phyloP scores from a whole-genome alignment of 2,797 vertebrate species.

The Periophthalmus magnuspinnatus region DNA sequence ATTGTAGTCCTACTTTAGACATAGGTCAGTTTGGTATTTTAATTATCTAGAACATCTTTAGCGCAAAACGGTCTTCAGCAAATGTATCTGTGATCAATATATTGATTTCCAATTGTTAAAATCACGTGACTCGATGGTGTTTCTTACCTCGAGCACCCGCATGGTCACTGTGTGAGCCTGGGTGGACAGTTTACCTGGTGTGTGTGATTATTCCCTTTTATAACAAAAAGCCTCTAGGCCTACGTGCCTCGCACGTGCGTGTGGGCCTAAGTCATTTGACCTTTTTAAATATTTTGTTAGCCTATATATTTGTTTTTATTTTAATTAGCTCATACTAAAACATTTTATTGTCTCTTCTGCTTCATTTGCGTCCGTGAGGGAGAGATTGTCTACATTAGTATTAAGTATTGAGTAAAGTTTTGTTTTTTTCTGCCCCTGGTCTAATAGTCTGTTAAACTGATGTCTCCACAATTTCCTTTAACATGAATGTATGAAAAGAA shows the following conservation, averaged over 20 bases:
- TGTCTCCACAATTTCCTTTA: background rate
- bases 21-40: background rate
- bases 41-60: background rate
- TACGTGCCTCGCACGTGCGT: background rate
- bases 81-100: constrained; percentile 60
- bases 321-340: too few species aligned
- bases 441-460: background rate
- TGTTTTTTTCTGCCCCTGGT: background rate
- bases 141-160: constrained; percentile 40
- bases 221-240: background rate
- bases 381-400: background rate
- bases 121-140: constrained; percentile 29
- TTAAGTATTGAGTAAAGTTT: too few species aligned
- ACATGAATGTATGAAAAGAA: background rate
- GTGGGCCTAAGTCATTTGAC: background rate
- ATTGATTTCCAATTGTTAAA: constrained; percentile 65
- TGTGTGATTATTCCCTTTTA: background rate
- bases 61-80: constrained; percentile 34
- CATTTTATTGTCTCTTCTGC: too few species aligned
- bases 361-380: too few species aligned
- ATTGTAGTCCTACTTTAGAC: background rate
- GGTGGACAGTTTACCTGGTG: constrained; percentile 39
- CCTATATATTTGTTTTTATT: too few species aligned
- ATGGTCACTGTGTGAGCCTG: constrained; percentile 43
- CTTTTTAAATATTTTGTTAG: background rate